A percentile compares a stretch with the other conserved stretches of the same genome.
Evolutionary conservation across 1,140 invertebrate species (phyloP).

Genomic region (Zaprionus ornatus): DNA sequence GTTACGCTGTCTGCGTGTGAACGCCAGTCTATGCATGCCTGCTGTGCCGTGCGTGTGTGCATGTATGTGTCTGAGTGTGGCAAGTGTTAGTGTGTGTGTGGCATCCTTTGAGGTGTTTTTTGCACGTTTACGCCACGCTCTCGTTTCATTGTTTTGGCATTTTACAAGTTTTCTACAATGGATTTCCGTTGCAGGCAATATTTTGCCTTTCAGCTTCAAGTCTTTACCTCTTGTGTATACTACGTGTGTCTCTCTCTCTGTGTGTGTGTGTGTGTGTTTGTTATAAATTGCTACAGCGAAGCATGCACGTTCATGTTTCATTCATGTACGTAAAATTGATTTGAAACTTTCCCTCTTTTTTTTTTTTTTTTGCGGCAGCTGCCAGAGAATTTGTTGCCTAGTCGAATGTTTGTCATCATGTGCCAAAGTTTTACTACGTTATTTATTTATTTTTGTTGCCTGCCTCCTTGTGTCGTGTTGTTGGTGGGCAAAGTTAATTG

Average conservation of each 20-base stretch:
- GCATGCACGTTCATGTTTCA: conserved; percentile 79
- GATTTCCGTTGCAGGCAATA: conserved; percentile 63
- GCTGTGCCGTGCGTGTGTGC: conserved; percentile 6
- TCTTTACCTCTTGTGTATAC: conserved; percentile 19
- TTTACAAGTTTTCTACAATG: conserved; percentile 79
- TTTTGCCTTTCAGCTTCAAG: conserved; percentile 51
- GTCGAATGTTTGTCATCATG: conserved; percentile 42
- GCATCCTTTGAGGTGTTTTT: conserved; percentile 50
- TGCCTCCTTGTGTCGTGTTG: conserved; percentile 25
- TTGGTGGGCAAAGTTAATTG: conserved; percentile 67
- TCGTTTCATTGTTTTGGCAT: conserved; percentile 68
- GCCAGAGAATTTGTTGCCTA: not conserved
- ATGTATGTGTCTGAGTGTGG: conserved; percentile 2
- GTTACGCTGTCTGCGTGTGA: conserved; percentile 27
- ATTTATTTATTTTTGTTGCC: conserved; percentile 33
- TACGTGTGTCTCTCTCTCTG: too few species aligned
- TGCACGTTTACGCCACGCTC: conserved; percentile 34
- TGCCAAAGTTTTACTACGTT: conserved; percentile 39
- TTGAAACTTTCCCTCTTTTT: conserved; percentile 56
- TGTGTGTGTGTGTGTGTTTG: conserved; percentile 34
- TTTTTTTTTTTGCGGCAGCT: not conserved
- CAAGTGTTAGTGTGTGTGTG: conserved; percentile 5
- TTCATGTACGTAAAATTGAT: conserved; percentile 79
- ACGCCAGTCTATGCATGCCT: not conserved
- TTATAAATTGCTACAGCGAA: conserved; percentile 71